Base-by-base conservation (phyloP, 2,113 vertebrate species). In the Colinus virginianus region DNA sequence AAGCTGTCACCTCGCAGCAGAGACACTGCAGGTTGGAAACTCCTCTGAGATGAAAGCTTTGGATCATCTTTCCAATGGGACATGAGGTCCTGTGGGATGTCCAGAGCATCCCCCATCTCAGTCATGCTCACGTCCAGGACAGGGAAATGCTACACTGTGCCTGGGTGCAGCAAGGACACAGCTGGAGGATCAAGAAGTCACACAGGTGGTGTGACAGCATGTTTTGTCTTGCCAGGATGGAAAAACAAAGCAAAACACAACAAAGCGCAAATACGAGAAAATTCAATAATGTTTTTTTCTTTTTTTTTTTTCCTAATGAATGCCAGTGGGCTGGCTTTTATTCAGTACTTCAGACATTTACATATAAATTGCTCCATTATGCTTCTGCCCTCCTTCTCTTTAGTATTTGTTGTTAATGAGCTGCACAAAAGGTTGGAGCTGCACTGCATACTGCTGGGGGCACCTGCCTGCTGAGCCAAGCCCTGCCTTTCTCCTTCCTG, bases 321-420 rank as follows among this genome's bases (percentile, higher is more conserved):
- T 4, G 23, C 66, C 38, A 14, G 17, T 66, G 34, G 46, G 80
- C 76, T 96, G 86, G 55, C 87, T 93, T 94, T 94, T 91, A 96
- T 96, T 96, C 83, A 49, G 55, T 77, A 94, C 94, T 96, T 96
- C 61, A 75, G 30, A 86, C 96, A 98, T 98, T 98, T 97, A 95
- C 97, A 97, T 98, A 97, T 97, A 98, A 97, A 98, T 98, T 97
- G 95, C 90, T 97, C 79, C 84, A 62, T 97, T 97, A 97, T 96
- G 81, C 91, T 86, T 97, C 89, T 97, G 95, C 92, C 93, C 95
- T 97, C 97, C 88, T 96, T 95, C 96, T 97, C 96, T 89, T 93
- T 79, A 62, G 91, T 21, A 56, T 94, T 90, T 92, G 94, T 49
- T 93, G 90, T 93, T 97, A 97, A 98, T 91, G 96, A 97, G 93